Base-by-base conservation (phyloP, 2,888 invertebrate genomes). In the Tipula confusa region DNA sequence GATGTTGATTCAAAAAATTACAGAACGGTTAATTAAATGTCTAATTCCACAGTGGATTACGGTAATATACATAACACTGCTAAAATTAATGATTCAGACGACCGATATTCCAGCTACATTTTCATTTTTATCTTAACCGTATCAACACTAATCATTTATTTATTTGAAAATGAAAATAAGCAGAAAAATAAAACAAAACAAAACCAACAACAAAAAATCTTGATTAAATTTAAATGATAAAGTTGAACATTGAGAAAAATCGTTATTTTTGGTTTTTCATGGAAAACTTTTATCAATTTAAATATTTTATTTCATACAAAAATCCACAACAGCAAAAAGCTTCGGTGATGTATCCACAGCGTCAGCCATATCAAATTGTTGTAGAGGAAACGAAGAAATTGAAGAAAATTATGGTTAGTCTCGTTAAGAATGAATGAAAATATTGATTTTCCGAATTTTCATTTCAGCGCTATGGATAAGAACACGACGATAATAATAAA, bases 241-340 rank as follows among this genome's bases (percentile, higher is more conserved):
- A 64, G 64, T 64, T 64, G n/a, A 64, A 24, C 64, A 64, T 64
- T 64, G 24, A 24, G 64, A 64, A 64, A 64, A 48, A 48, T 18
- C 13, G 38, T 48, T 48, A 48, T 48, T 18, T 43, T 64, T 64
- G 64, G 64, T 64, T 64, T 64, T 64, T 24, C 64, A 64, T 64
- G 64, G 24, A 64, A 64, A 64, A 64, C 64, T 64, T 64, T 64
- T 64, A 64, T 64, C 64, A 64, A 64, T 64, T 64, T 64, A 64
- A 64, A 64, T 64, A 64, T 64, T 64, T 64, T 64, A 64, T 64
- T 64, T 64, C 64, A 64, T 13, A 64, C 64, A 64, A 64, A 64
- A 24, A 64, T 64, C 11, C 64, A 9, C 1, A 64, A 64, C 24
- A 64, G 9, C 24, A 24, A 15, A 64, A 64, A 15, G 43, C 43